phyloP scores from a whole-genome alignment of 2,888 invertebrate genomes.

The Rhorus exstirpatorius region DNA sequence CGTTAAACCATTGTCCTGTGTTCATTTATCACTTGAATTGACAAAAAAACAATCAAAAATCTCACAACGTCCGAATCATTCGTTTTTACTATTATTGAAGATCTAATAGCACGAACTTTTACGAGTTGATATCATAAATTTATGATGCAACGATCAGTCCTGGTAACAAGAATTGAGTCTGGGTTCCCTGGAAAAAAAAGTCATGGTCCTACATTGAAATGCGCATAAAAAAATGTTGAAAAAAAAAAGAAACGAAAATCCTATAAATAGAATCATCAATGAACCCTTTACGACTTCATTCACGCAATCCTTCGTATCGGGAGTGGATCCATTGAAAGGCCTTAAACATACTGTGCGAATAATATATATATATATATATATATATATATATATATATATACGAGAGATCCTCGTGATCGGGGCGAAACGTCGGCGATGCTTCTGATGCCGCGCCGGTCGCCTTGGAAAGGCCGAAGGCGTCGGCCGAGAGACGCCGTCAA shows the following conservation, averaged over 20 bases:
- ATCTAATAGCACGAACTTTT: too few species aligned
- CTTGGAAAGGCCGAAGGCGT: slow-evolving; percentile 66
- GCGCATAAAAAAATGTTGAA: not conserved
- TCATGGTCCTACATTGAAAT: not conserved
- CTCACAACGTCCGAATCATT: too few species aligned
- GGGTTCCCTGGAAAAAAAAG: too few species aligned
- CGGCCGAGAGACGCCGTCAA: slow-evolving; percentile 68
- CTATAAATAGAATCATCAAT: slow-evolving; percentile 12
- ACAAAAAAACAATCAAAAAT: too few species aligned
- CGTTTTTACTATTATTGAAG: too few species aligned
- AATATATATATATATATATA: not conserved
- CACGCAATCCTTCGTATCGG: slow-evolving; percentile 15
- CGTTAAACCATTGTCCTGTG: too few species aligned
- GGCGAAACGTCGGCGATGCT: slow-evolving; percentile 48
- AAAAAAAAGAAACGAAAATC: not conserved
- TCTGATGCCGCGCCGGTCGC: slow-evolving; percentile 50
- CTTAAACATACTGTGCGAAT: not conserved
- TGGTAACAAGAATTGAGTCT: too few species aligned
- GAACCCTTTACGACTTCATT: slow-evolving; percentile 20
- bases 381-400: not conserved
- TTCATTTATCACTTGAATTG: slow-evolving; percentile 35
- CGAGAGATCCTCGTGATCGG: slow-evolving; percentile 25
- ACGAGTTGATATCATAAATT: too few species aligned
- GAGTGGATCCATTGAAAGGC: slow-evolving; percentile 26
- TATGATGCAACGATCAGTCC: too few species aligned